These are phyloP conservation scores for Halotydeus destructor DNA, from an alignment of 1,140 invertebrate species.

Conservation along the genomic window DNA sequence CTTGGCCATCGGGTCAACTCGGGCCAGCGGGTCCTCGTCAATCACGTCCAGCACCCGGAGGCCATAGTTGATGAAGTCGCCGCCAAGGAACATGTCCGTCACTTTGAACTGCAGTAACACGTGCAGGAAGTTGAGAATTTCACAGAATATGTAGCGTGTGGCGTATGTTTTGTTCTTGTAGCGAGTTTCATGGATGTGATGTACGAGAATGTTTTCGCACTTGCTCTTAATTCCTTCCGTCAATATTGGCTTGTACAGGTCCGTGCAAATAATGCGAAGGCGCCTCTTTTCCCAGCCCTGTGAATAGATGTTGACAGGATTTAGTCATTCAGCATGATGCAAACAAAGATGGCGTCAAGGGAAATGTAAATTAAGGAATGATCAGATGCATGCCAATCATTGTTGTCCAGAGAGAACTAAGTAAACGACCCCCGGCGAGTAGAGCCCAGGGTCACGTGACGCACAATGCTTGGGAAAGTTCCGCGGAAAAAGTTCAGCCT, in stretches of 20 bases:
- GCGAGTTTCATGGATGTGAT: slow-evolving; percentile 3
- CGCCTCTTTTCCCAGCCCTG: no score
- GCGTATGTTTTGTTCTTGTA: slow-evolving; percentile 47
- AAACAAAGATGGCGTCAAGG: no score
- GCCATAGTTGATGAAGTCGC: slow-evolving; percentile 28
- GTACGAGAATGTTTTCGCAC: slow-evolving; percentile 2
- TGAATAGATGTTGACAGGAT: no score
- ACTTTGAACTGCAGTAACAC: slow-evolving; percentile 46
- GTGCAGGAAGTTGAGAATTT: slow-evolving; percentile 57
- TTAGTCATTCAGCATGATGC: no score
- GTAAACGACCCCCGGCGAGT: no score
- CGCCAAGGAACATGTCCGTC: slow-evolving; percentile 28
- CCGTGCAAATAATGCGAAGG: neutral
- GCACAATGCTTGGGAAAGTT: no score
- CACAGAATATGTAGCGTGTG: slow-evolving; percentile 59
- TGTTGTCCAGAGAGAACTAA: no score
- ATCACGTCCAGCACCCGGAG: slow-evolving; percentile 41
- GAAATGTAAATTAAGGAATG: no score
- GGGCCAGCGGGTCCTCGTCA: slow-evolving; percentile 46
- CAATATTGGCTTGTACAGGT: slow-evolving; percentile 7
- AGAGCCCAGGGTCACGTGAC: no score
- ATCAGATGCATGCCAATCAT: no score
- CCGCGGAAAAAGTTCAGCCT: no score
- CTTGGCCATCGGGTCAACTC: slow-evolving; percentile 29
- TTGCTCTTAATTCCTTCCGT: no score